phyloP scores from a whole-genome alignment of 2,113 vertebrate species.

The Acrocephalus kingi region DNA sequence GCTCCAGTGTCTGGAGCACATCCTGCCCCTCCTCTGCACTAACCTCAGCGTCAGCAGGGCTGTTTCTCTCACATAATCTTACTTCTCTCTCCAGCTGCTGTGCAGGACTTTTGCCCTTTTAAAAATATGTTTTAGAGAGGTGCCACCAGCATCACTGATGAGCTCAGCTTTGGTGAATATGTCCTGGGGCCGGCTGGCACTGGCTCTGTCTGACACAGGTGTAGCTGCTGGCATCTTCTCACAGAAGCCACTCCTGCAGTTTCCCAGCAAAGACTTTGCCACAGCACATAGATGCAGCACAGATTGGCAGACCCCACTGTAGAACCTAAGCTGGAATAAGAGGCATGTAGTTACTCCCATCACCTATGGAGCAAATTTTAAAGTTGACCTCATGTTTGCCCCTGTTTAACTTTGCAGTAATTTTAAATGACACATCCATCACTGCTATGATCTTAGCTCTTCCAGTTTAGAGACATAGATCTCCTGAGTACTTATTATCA shows the following conservation, averaged over 20 bases:
- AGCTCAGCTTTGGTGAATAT: not conserved
- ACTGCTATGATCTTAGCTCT: not conserved
- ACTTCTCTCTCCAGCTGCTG: not conserved
- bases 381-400: not conserved
- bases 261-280: not conserved
- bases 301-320: not conserved
- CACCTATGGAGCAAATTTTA: not conserved
- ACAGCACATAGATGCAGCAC: not conserved
- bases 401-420: not conserved
- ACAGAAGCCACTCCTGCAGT: not conserved
- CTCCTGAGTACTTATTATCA: not conserved
- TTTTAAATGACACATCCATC: not conserved
- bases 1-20: fast-evolving
- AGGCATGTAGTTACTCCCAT: not conserved
- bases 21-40: not conserved
- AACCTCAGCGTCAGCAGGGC: not conserved
- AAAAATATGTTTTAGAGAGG: not conserved
- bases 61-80: not conserved
- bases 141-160: too few species aligned
- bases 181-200: not conserved
- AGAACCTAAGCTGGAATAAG: not conserved
- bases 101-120: not conserved
- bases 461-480: not conserved
- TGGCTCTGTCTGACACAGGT: not conserved
- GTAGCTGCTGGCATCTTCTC: not conserved